Base-by-base conservation (phyloP, 2,113 vertebrate genomes). In the Neolamprologus falcicula region DNA sequence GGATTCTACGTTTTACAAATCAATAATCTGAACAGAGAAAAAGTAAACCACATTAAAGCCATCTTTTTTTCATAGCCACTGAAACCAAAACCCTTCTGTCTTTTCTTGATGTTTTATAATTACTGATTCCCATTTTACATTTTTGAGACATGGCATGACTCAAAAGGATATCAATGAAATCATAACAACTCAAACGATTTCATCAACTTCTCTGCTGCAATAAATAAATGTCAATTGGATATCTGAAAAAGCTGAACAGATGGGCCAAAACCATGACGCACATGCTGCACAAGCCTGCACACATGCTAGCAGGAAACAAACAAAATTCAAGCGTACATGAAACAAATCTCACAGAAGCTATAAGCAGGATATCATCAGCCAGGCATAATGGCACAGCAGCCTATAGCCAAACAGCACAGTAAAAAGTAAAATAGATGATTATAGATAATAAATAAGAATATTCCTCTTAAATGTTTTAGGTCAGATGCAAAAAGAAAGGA, bases 21-120 rank as follows among this genome's bases (percentile, higher is more conserved):
- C 24, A 47, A 47, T 47, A 47, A 12, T 12, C 71, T 0, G 0
- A 50, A 76, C 0, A 76, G 16, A 19, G 16, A 16, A 19, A 12
- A n/a, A 57, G 24, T 50, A 76, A 40, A 81, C n/a, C 45, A 50
- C 47, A 79, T 21, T 26, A 13, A 16, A 35, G 33, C 1, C 21
- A 7, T 7, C 2, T 26, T 33, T 33, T 33, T 24, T 79, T 47
- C 7, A 57, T 59, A 79, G 21, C 28, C 24, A 52, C 26, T 54
- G 12, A 76, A 66, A 50, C 33, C 63, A 19, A 66, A 83, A 19
- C 9, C 12, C 6, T 13, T 3, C 24, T 6, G 28, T 31, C 10
- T 59, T 52, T 59, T 76, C 54, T 37, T 7, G 3, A 61, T 12
- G 14, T 35, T 47, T 76, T 76, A 63, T 76, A 47, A 83, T 82